Base-by-base conservation (phyloP, 2,888 invertebrate genomes). In the Microplitis deprimator region DNA sequence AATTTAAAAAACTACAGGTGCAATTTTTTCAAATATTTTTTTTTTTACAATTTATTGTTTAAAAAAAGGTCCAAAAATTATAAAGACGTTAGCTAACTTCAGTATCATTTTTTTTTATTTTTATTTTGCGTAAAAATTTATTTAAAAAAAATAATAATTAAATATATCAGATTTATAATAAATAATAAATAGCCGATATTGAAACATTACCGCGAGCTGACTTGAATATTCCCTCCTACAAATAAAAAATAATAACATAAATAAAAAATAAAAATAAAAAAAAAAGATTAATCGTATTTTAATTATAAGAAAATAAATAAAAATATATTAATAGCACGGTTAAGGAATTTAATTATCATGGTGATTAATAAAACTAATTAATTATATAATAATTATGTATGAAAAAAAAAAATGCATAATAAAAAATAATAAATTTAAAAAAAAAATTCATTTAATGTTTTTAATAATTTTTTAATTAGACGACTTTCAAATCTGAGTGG, bases 321-420 rank as follows among this genome's bases (percentile, higher is more conserved):
- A 71, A 81, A 75, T 82, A 83, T 77, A 83, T 84, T 29, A 83
- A 85, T 87, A 87, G 82, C 86, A 87, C 83, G 83, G 82, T 82
- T 85, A 88, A 87, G 86, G 85, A 84, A 87, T 86, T 87, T 85
- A 87, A 86, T 86, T 39, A 67, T 38, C 38, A 67, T 38, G 67
- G 38, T 20, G 67, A 38, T 17, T 67, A 67, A 67, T 13, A 67
- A 38, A 38, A 38, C 38, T 67, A 38, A 67, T 20, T 20, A 72
- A 72, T 60, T 38, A 39, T 68, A 68, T 38, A n/a, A 10, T 68
- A 74, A 68, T 39, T 50, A 50, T 50, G 50, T 50, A 50, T 20
- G 62, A 60, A 20, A 68, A 72, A 67, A 67, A 71, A 67, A 68
- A 65, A 61, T 65, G 39, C 29, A 40, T 29, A 38, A 67, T 39